A percentile compares a stretch with the other conserved stretches of the same genome.
phyloP scores from a whole-genome alignment of 2,888 invertebrate species.

The Cerceris ruficornis region DNA sequence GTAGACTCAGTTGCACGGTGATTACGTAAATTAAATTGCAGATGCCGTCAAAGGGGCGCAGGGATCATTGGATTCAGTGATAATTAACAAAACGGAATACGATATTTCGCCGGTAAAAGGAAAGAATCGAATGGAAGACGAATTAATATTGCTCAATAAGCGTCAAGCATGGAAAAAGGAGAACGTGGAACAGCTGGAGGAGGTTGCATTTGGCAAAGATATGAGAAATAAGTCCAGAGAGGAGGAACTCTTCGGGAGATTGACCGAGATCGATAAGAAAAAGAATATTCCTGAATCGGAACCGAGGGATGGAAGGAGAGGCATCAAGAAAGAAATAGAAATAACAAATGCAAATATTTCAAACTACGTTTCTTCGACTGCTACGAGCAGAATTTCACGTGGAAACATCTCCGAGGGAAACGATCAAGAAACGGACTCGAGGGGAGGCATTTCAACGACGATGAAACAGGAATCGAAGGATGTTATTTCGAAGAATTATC shows the following conservation, averaged over 20 bases:
- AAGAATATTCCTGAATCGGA: constrained; percentile 7
- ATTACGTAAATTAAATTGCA: background rate
- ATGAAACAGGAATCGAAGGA: background rate
- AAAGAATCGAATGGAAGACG: constrained; percentile 64
- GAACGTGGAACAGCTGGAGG: constrained; percentile 69
- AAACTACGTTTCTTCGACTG: too few species aligned
- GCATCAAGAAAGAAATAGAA: background rate
- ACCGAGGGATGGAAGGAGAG: background rate
- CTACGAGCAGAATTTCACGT: too few species aligned
- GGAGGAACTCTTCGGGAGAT: constrained; percentile 51
- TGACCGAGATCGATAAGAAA: constrained; percentile 56
- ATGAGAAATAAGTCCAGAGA: constrained; percentile 57
- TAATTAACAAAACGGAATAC: constrained; percentile 1
- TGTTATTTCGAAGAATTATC: constrained; percentile 2
- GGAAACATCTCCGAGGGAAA: background rate
- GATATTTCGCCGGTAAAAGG: constrained; percentile 58
- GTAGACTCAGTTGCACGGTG: background rate
- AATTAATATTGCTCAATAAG: constrained; percentile 68
- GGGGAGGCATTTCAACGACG: background rate
- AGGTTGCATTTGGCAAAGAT: constrained; percentile 70
- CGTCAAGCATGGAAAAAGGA: constrained; percentile 68
- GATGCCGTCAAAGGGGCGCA: background rate
- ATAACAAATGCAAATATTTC: too few species aligned
- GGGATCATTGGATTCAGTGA: background rate
- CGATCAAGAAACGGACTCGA: background rate